phyloP scores from a whole-genome alignment of 2,797 vertebrate genomes.

The Oceanodroma leucorhoa region DNA sequence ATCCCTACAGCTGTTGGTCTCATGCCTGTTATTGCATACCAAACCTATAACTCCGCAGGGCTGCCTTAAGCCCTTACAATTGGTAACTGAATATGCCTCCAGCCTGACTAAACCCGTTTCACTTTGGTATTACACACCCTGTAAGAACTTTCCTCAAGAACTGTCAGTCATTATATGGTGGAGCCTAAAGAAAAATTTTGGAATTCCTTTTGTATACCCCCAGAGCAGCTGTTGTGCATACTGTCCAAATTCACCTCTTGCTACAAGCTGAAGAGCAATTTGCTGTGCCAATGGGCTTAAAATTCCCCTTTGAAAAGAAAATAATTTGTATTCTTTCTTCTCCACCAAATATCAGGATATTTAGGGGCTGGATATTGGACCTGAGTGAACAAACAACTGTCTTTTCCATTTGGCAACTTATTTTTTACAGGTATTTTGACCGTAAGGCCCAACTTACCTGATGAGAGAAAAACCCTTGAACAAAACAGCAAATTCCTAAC shows the following conservation, averaged over 20 bases:
- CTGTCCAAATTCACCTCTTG: neutral
- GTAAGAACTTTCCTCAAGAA: neutral
- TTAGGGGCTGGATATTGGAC: neutral
- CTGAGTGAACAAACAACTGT: neutral
- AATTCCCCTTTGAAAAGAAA: neutral
- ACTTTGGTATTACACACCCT: neutral
- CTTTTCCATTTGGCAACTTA: neutral
- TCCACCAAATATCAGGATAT: neutral
- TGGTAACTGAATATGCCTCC: neutral
- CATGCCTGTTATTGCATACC: fast-evolving
- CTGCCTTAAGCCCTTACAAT: neutral
- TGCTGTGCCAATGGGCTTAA: neutral
- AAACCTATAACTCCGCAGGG: neutral
- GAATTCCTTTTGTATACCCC: neutral
- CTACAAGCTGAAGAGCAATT: neutral
- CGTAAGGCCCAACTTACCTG: neutral
- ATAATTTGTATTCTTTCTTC: neutral
- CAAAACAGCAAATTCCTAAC: neutral
- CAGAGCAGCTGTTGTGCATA: neutral
- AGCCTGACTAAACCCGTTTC: neutral
- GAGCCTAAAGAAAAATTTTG: neutral
- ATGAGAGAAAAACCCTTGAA: neutral
- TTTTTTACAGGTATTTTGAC: neutral
- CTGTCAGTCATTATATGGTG: neutral
- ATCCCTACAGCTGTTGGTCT: neutral